Conservation (phyloP, 2,888 invertebrate species). For the Sinohyriopsis cumingii region DNA sequence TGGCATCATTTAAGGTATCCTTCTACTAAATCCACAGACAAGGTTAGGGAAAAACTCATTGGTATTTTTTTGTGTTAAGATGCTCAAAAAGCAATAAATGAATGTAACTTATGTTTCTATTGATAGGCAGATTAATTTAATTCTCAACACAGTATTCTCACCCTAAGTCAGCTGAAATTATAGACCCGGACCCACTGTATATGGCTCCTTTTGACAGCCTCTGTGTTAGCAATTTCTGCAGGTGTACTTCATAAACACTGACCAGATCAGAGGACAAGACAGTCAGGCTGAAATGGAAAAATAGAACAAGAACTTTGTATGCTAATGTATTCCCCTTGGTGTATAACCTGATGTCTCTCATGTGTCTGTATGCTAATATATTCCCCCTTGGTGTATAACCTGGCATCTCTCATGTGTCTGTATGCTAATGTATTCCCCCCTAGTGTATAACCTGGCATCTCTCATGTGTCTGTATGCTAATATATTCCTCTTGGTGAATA, state of each 20-base stretch:
- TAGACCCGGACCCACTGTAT: constrained; percentile 33
- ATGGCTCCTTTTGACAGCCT: constrained; percentile 42
- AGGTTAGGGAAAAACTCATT: too few species aligned
- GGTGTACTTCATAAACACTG: constrained; percentile 45
- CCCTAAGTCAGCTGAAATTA: constrained; percentile 33
- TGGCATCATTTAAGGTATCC: too few species aligned
- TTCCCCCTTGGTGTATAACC: too few species aligned
- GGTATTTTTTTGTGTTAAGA: too few species aligned
- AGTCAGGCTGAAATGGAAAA: constrained; percentile 44
- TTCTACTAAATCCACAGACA: too few species aligned
- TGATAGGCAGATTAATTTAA: neutral
- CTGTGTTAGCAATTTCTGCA: constrained; percentile 51
- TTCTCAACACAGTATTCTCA: constrained; percentile 7
- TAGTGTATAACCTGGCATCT: too few species aligned
- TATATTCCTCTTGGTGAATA: too few species aligned
- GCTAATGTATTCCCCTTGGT: neutral
- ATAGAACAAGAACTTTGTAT: constrained; percentile 1
- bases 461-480: too few species aligned
- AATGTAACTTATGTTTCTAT: constrained; percentile 7
- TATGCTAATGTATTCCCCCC: too few species aligned
- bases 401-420: too few species aligned
- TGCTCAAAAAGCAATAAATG: neutral
- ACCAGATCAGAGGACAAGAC: constrained; percentile 53
- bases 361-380: too few species aligned
- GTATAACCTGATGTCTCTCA: too few species aligned